Evolutionary conservation across 2,888 invertebrate genomes (phyloP), one percentile per base, ranked within the genome.

Genomic region (Hirtodrosophila trivittata): DNA sequence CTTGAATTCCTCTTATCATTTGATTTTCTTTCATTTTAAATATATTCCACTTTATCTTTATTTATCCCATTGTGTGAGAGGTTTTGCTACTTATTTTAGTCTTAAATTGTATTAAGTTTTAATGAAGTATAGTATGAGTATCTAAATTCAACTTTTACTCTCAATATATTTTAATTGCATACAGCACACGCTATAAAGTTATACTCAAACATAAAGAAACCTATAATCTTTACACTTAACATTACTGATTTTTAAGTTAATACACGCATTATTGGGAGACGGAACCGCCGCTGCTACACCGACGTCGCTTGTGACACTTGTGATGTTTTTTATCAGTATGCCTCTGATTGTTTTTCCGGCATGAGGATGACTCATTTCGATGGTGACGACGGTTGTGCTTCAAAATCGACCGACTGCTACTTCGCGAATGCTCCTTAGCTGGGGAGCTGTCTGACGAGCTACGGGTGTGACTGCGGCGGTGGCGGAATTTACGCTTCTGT

Each of bases 251-350:
- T 21, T 39, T 63, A 51, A 54, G 14, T 14, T 7, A 51, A 37
- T 45, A 26, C 26, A n/a, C 16, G 41, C 12, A 25, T 66, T 14
- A 66, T 43, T 55, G 47, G 9, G 85, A 80, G 25, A 10, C 33
- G 16, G 69, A 74, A n/a, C n/a, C n/a, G n/a, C 35, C 47, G 41
- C 69, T 71, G 50, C 77, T 86, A 49, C 64, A 81, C 1, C 74
- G 47, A 1, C 81, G 74, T 12, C 76, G 65, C 25, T 86, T 80
- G 54, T 80, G 84, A 0, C 77, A 80, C 42, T 86, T 81, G 62
- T 82, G 84, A 41, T 59, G 69, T 57, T 66, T 71, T 57, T 80
- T 80, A 54, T 58, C 57, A 26, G 56, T 28, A 16, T 69, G 66
- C 1, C 66, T 66, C 13, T 64, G 54, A 21, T 68, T 57, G 6